These are phyloP conservation scores for Samia ricini DNA, from an alignment of 1,140 invertebrate species.

Conservation along the genomic window DNA sequence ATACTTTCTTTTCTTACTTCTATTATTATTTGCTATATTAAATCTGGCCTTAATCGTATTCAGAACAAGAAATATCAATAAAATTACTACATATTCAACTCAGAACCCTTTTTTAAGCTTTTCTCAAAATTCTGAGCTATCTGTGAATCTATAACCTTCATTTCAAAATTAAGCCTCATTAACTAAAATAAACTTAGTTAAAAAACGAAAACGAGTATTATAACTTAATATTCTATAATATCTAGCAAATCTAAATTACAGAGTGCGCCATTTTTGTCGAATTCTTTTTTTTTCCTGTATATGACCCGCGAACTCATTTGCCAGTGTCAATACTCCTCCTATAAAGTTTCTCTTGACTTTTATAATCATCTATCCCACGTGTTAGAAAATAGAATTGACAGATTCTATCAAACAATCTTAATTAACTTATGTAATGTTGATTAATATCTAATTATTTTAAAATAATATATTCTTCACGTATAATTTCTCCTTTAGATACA, in stretches of 20 bases:
- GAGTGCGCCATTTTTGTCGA: conserved; percentile 5
- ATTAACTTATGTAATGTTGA: conserved; percentile 40
- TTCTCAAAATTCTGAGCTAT: background rate
- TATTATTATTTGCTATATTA: too few species aligned
- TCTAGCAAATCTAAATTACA: conserved; percentile 6
- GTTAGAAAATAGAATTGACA: background rate
- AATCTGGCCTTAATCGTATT: too few species aligned
- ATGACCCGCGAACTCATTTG: background rate
- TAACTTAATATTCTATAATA: conserved; percentile 2
- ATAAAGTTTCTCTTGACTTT: background rate
- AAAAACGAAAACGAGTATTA: conserved; percentile 5
- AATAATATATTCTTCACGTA: conserved; percentile 47
- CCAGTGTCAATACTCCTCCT: background rate
- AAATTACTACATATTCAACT: too few species aligned
- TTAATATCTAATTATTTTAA: conserved; percentile 39
- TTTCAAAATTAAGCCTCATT: conserved; percentile 1
- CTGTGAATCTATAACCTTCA: background rate
- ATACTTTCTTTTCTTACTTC: too few species aligned
- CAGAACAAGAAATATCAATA: too few species aligned
- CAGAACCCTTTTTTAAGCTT: background rate
- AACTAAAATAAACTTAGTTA: background rate
- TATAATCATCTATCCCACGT: background rate
- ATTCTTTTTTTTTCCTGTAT: background rate
- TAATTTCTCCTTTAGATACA: conserved; percentile 42
- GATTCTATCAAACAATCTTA: conserved; percentile 29